Base-by-base conservation (phyloP, 1,140 invertebrate genomes). In the Lethocerus indicus region DNA sequence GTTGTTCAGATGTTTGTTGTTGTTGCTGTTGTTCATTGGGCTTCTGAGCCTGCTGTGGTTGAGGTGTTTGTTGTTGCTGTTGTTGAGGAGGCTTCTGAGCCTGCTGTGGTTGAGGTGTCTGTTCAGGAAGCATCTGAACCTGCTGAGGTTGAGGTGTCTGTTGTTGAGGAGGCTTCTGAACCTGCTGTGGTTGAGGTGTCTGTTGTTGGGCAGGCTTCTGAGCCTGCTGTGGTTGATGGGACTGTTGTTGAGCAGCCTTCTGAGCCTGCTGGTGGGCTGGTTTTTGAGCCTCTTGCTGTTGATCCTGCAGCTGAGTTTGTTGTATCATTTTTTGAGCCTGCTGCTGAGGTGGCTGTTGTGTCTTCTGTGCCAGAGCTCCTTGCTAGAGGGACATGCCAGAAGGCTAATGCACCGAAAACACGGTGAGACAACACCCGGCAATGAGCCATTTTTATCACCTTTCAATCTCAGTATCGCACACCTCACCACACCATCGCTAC, bases 381-480 rank as follows among this genome's bases (percentile, higher is more conserved):
- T 44, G 42, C 42, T 44, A 44, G 12, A 44, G 29, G 42, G 26
- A 27, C 42, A 44, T 28, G 29, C 29, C 42, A 44, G 25, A 44
- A 44, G 26, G 42, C 42, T 44, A 44, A 44, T 28, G 42, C 42
- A 44, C 29, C 29, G 9, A 44, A 44, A 44, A 26, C 29, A 44
- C 42, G 42, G 42, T 20, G 42, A 44, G 42, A 44, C 21, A 44
- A 44, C 42, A 44, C 42, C 42, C 42, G 42, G 42, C 42, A 44
- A n/a, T n/a, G n/a, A n/a, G n/a, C n/a, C n/a, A n/a, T n/a, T n/a
- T n/a, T n/a, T n/a, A n/a, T n/a, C 42, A 44, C 42, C 29, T 18
- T 44, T 44, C 25, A 28, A n/a, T 20, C 42, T 28, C 5, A 27
- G n/a, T 44, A n/a, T 28, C 40, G 40, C 40, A 24, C n/a, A n/a